Evolutionary conservation across 1,140 invertebrate species (phyloP), one percentile per base, ranked within the genome.

Genomic region (Zophobas atratus): DNA sequence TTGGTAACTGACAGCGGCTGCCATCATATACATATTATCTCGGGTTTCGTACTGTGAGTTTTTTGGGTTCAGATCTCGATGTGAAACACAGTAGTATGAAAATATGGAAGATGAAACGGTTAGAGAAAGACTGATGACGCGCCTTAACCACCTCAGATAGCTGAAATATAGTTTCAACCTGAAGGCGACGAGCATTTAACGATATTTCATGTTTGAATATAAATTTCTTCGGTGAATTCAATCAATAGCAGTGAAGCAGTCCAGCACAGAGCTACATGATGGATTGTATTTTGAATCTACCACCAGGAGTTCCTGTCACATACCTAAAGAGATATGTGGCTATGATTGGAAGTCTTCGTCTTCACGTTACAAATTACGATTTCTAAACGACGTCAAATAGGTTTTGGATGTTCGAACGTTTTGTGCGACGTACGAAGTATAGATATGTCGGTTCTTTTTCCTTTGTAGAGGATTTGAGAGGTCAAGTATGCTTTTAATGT

Each of bases 141-240:
- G 36, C 38, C 56, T 60, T 56, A 6, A 60, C 34, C 56, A 60
- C 36, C 5, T 60, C 33, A 60, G 56, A 60, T 60, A 60, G 34
- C 36, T 60, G 56, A 60, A 60, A 60, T 60, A 60, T 60, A 39
- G n/a, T 35, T 35, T 60, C 6, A 60, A 5, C 53, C 53, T 34
- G 6, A 55, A 20, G 53, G 53, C 32, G 53, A 55, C 53, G 35
- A 55, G 32, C 35, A 55, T 34, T 55, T 55, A 55, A 34, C 35
- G 53, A 33, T 33, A 55, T 34, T 55, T 53, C 51, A 53, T 32
- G 33, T 32, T 55, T 55, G 8, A 20, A 20, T 20, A 20, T 20
- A 20, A 55, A 55, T 34, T 55, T 55, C 35, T 20, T 55, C 32
- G 32, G 5, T 34, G 32, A 2, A 33, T 35, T 34, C 53, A 55